These are phyloP conservation scores for Melanerpes aurifrons DNA, from an alignment of 2,113 vertebrate genomes.

Conservation along the genomic window DNA sequence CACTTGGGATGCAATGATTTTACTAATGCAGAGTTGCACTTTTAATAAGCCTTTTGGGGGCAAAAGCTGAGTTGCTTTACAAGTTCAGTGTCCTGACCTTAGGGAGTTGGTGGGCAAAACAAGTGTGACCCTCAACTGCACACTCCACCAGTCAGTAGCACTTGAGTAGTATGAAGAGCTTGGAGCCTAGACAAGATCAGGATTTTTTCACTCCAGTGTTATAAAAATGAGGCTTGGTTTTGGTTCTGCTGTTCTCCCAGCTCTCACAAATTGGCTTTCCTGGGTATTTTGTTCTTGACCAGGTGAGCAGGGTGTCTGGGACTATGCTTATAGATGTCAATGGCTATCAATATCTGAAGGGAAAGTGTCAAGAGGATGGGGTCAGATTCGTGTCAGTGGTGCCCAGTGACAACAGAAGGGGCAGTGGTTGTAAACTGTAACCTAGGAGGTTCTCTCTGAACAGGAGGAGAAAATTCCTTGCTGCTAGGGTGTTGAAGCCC, in stretches of 20 bases:
- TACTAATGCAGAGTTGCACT: neutral
- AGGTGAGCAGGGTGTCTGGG: neutral
- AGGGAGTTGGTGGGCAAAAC: neutral
- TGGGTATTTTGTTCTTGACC: neutral
- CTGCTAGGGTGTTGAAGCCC: no score
- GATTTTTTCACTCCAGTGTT: neutral
- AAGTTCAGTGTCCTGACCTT: neutral
- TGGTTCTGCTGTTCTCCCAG: neutral
- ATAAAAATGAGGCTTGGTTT: neutral
- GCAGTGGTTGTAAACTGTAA: no score
- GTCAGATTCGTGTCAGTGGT: no score
- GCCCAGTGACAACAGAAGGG: no score
- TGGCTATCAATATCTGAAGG: no score
- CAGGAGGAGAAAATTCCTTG: no score
- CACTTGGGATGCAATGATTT: neutral
- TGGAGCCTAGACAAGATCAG: neutral
- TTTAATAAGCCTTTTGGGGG: neutral
- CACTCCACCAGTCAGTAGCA: neutral
- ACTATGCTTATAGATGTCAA: no score
- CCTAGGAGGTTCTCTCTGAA: no score
- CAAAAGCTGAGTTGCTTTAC: neutral
- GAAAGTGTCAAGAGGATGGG: no score
- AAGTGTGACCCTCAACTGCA: neutral
- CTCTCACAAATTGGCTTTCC: neutral
- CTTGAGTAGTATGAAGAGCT: neutral